Evolutionary conservation across 2,113 vertebrate genomes (phyloP), one percentile per base, ranked within the genome.

Genomic region (Callospermophilus lateralis): DNA sequence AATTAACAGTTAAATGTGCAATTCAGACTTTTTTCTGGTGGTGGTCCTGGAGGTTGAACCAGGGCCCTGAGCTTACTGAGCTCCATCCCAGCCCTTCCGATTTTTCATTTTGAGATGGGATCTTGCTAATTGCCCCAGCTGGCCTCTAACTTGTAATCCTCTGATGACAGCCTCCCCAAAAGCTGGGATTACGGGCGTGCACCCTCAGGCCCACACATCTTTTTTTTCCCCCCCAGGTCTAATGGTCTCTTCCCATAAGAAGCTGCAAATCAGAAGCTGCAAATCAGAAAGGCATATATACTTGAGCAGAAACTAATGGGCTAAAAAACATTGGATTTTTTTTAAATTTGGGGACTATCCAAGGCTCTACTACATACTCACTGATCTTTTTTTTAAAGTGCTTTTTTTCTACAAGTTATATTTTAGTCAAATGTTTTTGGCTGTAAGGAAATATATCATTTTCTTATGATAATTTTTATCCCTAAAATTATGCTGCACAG

Each of bases 1-100:
- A 92, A 94, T 68, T 51, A 89, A 63, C 34, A 93, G 10, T 84
- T 93, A 74, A 95, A 94, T 79, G 55, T 90, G 11, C 76, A 95
- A 95, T 72, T 96, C 39, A 34, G 26, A 45, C 32, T 97, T 96
- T 96, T 88, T 72, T 61, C 1, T 61, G 22, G 8, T 61, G 22
- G 58, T 24, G 22, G 22, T 26, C 8, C 24, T 20, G 24, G 58
- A 26, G 15, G 30, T 68, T 68, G 28, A 16, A 34, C 26, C 30
- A 32, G 67, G 67, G 32, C 8, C 22, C 58, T 61, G 22, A 61
- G 24, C 24, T 8, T 20, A 8, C 58, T 9, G 22, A 61, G 58
- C 58, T 9, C 20, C 24, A 61, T 61, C 22, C 58, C 58, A 61
- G 58, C 7, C 24, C 22, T 61, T 61, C 58, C 8, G 7, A 68